A percentile compares a stretch with the other conserved stretches of the same genome.
These are phyloP conservation scores for Danionella cerebrum DNA, from an alignment of 2,113 vertebrate species.

Conservation along the genomic window DNA sequence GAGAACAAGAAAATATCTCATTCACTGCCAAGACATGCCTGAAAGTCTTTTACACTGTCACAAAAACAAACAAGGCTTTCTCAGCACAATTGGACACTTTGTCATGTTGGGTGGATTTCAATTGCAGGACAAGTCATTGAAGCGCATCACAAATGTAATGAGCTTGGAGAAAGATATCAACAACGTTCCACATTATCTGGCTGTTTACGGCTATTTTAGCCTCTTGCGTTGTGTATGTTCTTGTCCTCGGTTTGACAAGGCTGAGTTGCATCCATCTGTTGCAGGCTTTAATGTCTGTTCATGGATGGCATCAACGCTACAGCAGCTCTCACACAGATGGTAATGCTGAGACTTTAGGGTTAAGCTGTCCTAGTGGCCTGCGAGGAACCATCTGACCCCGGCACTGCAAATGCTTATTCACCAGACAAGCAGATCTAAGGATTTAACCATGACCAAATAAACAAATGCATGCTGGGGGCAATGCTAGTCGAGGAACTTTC, in stretches of 20 bases:
- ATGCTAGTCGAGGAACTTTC: background rate
- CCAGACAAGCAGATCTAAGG: conserved; percentile 14
- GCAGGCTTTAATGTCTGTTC: conserved; percentile 1
- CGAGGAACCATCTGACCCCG: conserved; percentile 1
- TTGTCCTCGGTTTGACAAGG: background rate
- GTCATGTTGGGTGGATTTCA: background rate
- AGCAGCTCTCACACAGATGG: conserved; percentile 18
- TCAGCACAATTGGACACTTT: background rate
- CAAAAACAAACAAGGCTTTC: background rate
- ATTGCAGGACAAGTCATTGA: background rate
- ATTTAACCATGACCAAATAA: background rate
- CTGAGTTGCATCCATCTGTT: conserved; percentile 18
- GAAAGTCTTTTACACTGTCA: background rate
- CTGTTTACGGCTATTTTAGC: background rate
- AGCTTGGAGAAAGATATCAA: background rate
- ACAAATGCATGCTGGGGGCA: conserved; percentile 1
- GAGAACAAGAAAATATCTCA: background rate
- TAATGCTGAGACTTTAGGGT: conserved; percentile 2
- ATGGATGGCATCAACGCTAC: background rate
- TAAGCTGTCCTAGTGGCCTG: conserved; percentile 9
- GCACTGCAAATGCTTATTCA: background rate
- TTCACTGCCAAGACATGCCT: background rate
- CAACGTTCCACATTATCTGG: background rate
- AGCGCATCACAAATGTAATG: background rate
- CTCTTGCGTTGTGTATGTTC: background rate